A percentile compares a stretch with the other conserved stretches of the same genome.
Evolutionary conservation across 2,113 vertebrate genomes (phyloP).

Genomic region (Laterallus jamaicensis): DNA sequence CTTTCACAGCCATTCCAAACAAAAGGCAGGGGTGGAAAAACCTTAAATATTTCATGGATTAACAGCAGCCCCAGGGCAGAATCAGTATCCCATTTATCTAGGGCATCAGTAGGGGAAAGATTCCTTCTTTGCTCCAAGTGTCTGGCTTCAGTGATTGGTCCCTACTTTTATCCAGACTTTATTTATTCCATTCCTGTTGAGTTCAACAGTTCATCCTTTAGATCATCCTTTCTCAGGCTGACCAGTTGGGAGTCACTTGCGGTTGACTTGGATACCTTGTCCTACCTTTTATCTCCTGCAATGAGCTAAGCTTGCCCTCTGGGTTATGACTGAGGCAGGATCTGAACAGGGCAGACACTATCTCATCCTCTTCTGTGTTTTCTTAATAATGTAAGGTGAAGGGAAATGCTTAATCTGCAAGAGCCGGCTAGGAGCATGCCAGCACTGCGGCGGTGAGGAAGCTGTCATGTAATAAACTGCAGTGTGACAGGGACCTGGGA

Average conservation of each 20-base stretch:
- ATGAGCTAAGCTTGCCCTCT: not conserved
- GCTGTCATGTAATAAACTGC: not conserved
- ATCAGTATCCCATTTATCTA: not conserved
- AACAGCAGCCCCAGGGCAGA: not conserved
- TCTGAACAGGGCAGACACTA: accelerated
- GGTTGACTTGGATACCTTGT: not conserved
- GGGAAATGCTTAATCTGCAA: not conserved
- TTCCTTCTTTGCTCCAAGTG: not conserved
- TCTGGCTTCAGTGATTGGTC: not conserved
- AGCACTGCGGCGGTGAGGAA: accelerated
- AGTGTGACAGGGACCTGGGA: not conserved
- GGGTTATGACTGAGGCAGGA: not conserved
- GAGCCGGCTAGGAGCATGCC: not conserved
- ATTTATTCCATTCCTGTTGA: not conserved
- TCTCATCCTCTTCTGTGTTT: not conserved
- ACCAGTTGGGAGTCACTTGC: not conserved
- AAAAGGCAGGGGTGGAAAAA: not conserved
- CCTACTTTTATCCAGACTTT: not conserved
- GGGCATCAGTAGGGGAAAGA: not conserved
- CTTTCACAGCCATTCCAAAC: not conserved
- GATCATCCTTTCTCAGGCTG: not conserved
- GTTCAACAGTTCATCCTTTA: conserved; percentile 27
- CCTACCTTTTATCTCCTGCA: not conserved
- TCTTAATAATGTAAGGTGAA: not conserved
- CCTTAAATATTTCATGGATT: not conserved